These are phyloP conservation scores for Thereva nobilitata DNA, from an alignment of 2,888 invertebrate species.

Conservation along the genomic window DNA sequence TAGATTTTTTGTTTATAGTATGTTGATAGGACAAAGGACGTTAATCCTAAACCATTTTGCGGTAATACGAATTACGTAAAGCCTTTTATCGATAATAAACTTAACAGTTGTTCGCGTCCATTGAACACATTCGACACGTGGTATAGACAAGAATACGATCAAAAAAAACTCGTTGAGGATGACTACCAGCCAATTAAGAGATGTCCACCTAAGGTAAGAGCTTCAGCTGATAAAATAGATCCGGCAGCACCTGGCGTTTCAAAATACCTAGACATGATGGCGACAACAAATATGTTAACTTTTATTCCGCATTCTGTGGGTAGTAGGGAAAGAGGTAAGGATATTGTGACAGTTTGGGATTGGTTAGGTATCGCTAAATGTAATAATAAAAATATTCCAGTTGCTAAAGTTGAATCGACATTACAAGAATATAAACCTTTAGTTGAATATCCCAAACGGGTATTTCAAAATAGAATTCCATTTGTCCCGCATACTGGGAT, in stretches of 20 bases:
- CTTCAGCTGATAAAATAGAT: conserved; percentile 15
- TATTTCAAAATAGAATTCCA: conserved; percentile 10
- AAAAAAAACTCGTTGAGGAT: background rate
- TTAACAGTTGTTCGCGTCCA: conserved; percentile 49
- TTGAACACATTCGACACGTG: conserved; percentile 48
- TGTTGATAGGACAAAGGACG: no score
- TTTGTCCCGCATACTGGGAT: conserved; percentile 22
- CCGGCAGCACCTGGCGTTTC: conserved; percentile 33
- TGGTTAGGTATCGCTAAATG: conserved; percentile 31
- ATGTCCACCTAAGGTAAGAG: conserved; percentile 12
- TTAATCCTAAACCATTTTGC: no score
- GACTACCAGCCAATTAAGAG: background rate
- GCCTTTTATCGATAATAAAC: conserved; percentile 47
- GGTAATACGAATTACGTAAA: conserved; percentile 44
- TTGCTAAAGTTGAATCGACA: background rate
- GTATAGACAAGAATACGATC: conserved; percentile 46
- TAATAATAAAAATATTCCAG: no score
- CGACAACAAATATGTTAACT: conserved; percentile 36
- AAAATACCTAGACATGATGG: conserved; percentile 39
- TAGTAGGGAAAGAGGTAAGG: conserved; percentile 21
- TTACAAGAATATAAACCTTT: background rate
- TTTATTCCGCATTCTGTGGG: conserved; percentile 15
- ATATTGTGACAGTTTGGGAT: conserved; percentile 39
- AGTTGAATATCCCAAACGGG: conserved; percentile 1
- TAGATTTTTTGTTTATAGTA: no score